Base-by-base conservation (phyloP, 2,888 invertebrate genomes). In the Polydrusus pterygomalis region DNA sequence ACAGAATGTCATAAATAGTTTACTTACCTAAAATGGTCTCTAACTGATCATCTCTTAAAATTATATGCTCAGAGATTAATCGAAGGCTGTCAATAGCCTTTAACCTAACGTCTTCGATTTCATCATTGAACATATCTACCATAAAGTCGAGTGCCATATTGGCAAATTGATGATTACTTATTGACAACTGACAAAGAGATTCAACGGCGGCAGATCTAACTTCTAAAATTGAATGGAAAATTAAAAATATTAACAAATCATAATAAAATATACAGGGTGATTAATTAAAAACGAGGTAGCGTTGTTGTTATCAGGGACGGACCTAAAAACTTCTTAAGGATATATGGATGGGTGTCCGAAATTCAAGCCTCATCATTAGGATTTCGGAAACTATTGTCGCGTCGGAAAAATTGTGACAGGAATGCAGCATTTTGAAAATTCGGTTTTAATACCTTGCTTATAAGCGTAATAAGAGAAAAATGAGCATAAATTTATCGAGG, bases 91-190 rank as follows among this genome's bases (percentile, higher is more conserved):
- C 96, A 81, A 99, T 98, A 1, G 99, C 98, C 84, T 96, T 95
- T 71, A 99, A 89, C 18, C 98, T 91, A 11, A 99, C 98, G 85
- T 96, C 96, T 88, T 99, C 98, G 79, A 99, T 99, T 90, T 99
- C 99, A 86, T 99, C 99, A 87, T 99, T 99, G 87, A 99, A 99
- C 99, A 99, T 99, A 86, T 99, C 99, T 0, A 99, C 98, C 56
- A 99, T 90, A 86, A 98, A 98, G 87, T 99, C 99, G 43, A 99
- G 90, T 0, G 97, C 95, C 34, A 96, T 92, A 67, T 93, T 92
- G 0, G 99, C 97, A 88, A 98, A 98, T 47, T 92, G 90, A 0
- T 94, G 90, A 83, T 96, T 95, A 81, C 94, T 92, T 78, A 95
- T 88, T 0, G 98, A 97, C 79, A 99, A 88, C 80, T 93, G 90